phyloP scores from a whole-genome alignment of 1,140 invertebrate genomes.

The Listronotus oregonensis region DNA sequence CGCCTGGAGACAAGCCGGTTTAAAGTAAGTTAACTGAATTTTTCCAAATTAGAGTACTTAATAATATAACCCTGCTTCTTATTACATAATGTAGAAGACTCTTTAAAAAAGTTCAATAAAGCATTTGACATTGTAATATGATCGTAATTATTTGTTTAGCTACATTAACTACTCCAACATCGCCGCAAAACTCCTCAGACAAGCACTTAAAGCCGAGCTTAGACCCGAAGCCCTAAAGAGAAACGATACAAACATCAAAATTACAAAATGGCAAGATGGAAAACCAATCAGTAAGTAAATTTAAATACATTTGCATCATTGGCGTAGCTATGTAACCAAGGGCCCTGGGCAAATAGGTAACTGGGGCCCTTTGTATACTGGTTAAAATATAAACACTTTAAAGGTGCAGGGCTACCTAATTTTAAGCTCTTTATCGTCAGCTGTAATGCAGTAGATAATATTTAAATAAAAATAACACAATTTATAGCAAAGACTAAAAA shows the following conservation, averaged over 20 bases:
- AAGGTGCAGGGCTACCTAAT: too few species aligned
- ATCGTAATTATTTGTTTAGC: constrained; percentile 59
- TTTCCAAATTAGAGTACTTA: too few species aligned
- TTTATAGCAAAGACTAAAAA: too few species aligned
- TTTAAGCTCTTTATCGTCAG: too few species aligned
- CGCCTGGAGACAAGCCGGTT: constrained; percentile 67
- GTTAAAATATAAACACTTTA: too few species aligned
- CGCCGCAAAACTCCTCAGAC: constrained; percentile 78
- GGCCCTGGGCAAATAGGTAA: too few species aligned
- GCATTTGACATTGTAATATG: constrained; percentile 11
- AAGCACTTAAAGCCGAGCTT: constrained; percentile 76
- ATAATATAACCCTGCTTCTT: too few species aligned
- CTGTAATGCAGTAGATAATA: too few species aligned
- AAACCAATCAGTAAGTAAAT: constrained; percentile 75
- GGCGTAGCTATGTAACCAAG: too few species aligned
- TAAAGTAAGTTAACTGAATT: constrained; percentile 61
- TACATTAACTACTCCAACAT: constrained; percentile 94
- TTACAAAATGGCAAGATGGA: constrained; percentile 85
- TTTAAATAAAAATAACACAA: too few species aligned
- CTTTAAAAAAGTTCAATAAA: constrained; percentile 39
- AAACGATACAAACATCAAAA: constrained; percentile 74
- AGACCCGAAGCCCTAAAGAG: constrained; percentile 75
- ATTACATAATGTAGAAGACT: not conserved
- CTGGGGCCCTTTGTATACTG: too few species aligned
- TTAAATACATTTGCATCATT: too few species aligned